Evolutionary conservation across 2,113 vertebrate species (phyloP).

Genomic region (Arothron firmamentum): DNA sequence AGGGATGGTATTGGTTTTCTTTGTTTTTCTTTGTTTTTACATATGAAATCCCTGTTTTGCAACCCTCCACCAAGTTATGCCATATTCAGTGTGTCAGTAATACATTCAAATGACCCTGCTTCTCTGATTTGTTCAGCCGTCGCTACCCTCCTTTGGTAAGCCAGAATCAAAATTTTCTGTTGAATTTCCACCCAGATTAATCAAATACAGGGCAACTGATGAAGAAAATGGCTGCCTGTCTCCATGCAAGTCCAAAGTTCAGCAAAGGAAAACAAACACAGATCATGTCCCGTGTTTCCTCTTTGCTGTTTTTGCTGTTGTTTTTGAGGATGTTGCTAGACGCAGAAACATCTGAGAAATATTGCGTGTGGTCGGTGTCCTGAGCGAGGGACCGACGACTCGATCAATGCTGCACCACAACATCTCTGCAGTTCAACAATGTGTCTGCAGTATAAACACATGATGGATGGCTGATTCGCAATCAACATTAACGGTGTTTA

Average conservation of each 20-base stretch:
- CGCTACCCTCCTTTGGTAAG: conserved; percentile 50
- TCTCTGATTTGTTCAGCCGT: conserved; percentile 36
- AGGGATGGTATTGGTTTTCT: neutral
- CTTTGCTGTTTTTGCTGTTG: conserved; percentile 44
- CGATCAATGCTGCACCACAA: conserved; percentile 34
- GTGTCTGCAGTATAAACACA: conserved; percentile 46
- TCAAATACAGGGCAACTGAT: conserved; percentile 46
- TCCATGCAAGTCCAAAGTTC: conserved; percentile 45
- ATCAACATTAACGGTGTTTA: conserved; percentile 35
- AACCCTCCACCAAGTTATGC: conserved; percentile 10
- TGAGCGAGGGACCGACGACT: conserved; percentile 34
- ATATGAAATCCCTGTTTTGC: conserved; percentile 8
- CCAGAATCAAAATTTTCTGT: conserved; percentile 45
- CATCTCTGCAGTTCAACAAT: conserved; percentile 1
- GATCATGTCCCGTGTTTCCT: neutral
- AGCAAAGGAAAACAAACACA: conserved; percentile 60
- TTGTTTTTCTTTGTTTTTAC: neutral
- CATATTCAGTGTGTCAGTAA: conserved; percentile 64
- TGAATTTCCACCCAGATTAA: conserved; percentile 44
- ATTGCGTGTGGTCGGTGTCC: conserved; percentile 60
- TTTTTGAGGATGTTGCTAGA: conserved; percentile 35
- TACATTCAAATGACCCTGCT: conserved; percentile 67
- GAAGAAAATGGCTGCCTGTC: conserved; percentile 44
- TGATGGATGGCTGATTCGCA: conserved; percentile 19
- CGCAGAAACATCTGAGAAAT: conserved; percentile 70